Base-by-base conservation (phyloP, 1,140 invertebrate genomes). In the Drosophila lowei region DNA sequence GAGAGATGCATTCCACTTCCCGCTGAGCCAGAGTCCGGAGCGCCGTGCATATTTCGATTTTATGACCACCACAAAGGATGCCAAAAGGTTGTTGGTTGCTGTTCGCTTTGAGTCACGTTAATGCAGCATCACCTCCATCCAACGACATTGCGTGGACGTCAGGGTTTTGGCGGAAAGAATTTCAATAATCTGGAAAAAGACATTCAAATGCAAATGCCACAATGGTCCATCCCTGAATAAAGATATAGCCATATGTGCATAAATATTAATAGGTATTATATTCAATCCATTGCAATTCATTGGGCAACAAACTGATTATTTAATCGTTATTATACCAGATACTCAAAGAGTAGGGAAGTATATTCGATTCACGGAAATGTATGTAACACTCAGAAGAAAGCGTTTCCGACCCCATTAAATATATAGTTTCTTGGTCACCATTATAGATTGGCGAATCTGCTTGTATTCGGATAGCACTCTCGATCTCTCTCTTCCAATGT, bases 31-130 rank as follows among this genome's bases (percentile, higher is more conserved):
- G 23, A n/a, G 30, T 42, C 34, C 47, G 48, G 34, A 23, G 42
- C 48, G 64, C 72, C 65, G 74, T 74, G 65, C 64, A 71, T 71
- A 75, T 84, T 83, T 68, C 47, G 66, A 57, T 72, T 68, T 71
- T 81, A 73, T 79, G 72, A 54, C 44, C 63, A 50, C 48, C 63
- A 66, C 59, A 65, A 72, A 67, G 62, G 48, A 67, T 67, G 59
- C 62, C 60, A 72, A 68, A 61, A 65, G 72, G 72, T 53, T 74
- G 61, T 65, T 48, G 73, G 65, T 58, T 71, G 75, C 58, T 71
- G 75, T 65, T 62, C 67, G 56, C 66, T 72, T 81, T 63, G 56
- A 68, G 50, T 44, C 42, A 49, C 48, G 15, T 38, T 52, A 59
- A 46, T 21, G 52, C 43, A 34, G n/a, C 50, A 48, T 46, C 62